A percentile compares a stretch with the other conserved stretches of the same genome.
Conservation (phyloP, 2,888 invertebrate genomes). For the Thumatha senex region DNA sequence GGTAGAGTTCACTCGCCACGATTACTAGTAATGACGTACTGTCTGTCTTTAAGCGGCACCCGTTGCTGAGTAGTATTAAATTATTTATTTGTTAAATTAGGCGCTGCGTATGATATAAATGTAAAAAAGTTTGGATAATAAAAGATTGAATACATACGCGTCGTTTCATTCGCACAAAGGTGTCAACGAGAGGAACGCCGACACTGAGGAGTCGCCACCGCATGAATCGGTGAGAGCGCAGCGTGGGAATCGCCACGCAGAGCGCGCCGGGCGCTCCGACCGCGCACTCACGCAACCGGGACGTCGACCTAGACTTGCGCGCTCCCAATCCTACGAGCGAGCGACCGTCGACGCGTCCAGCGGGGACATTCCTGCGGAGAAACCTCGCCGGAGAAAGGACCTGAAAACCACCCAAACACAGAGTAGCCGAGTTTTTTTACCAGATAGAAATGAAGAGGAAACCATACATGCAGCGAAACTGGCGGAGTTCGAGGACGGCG, state of each 20-base stretch:
- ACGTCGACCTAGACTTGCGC: not conserved
- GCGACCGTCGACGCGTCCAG: not conserved
- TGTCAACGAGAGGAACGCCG: constrained; percentile 19
- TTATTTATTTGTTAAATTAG: constrained; percentile 23
- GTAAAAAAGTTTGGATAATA: constrained; percentile 27
- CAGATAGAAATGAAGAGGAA: constrained; percentile 21
- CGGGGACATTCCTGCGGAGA: not conserved
- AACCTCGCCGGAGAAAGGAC: not conserved
- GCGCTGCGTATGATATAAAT: constrained; percentile 18
- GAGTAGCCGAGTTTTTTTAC: constrained; percentile 10
- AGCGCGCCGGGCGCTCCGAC: not conserved
- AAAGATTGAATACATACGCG: constrained; percentile 23
- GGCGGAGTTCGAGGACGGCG: constrained; percentile 21
- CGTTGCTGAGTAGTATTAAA: constrained; percentile 12
- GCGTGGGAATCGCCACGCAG: constrained; percentile 7
- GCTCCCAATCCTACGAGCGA: constrained; percentile 9
- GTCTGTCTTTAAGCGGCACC: constrained; percentile 10
- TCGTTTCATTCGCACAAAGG: constrained; percentile 45
- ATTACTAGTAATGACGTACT: not conserved
- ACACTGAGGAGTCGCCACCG: constrained; percentile 10
- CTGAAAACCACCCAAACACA: constrained; percentile 7
- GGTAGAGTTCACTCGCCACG: not conserved
- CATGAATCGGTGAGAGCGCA: constrained; percentile 9
- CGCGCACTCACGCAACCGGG: not conserved
- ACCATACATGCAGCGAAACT: constrained; percentile 8